These are phyloP conservation scores for Sander vitreus DNA, from an alignment of 2,113 vertebrate genomes.

Conservation along the genomic window DNA sequence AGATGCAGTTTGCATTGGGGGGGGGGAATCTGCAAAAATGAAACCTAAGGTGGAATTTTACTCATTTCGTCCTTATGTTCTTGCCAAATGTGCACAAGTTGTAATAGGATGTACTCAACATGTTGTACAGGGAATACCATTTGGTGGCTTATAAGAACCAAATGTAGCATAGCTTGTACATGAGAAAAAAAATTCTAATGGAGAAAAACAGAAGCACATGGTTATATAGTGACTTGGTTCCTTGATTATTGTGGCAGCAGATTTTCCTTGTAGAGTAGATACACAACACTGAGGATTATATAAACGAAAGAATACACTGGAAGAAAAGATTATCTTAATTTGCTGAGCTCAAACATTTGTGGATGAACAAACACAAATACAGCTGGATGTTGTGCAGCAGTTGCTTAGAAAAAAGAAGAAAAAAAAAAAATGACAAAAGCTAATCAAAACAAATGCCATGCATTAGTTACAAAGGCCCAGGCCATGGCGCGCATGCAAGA, in stretches of 20 bases:
- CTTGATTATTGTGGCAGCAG: conserved; percentile 25
- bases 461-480: conserved; percentile 63
- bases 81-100: conserved; percentile 25
- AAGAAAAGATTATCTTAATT: conserved; percentile 50
- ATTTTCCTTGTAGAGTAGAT: background rate
- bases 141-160: conserved; percentile 19
- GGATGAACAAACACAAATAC: conserved; percentile 45
- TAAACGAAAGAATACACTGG: background rate
- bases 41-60: background rate
- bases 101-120: background rate
- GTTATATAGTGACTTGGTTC: background rate
- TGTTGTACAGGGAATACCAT: background rate
- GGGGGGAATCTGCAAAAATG: background rate
- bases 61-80: conserved; percentile 31
- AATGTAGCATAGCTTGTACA: background rate
- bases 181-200: background rate
- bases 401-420: background rate
- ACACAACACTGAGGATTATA: conserved; percentile 32
- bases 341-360: conserved; percentile 40
- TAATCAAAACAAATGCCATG: conserved; percentile 73
- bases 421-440: conserved; percentile 27
- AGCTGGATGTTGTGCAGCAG: conserved; percentile 29
- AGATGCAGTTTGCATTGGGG: background rate
- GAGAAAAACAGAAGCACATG: conserved; percentile 5
- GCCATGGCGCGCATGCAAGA: conserved; percentile 52